Conservation (phyloP, 1,140 invertebrate genomes). For the Drosophila kanapiae region DNA sequence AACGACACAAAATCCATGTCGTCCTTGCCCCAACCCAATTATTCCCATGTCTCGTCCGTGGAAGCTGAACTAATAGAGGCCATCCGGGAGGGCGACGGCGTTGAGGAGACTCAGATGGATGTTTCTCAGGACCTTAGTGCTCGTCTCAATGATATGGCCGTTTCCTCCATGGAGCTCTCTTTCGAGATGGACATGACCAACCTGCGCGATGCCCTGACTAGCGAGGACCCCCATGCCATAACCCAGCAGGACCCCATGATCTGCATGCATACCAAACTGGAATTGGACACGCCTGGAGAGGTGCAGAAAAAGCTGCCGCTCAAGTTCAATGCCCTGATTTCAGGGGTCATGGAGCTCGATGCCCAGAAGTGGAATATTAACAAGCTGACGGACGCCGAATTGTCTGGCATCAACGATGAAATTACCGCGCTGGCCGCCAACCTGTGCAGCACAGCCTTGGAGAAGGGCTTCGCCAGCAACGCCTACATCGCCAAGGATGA, state of each 20-base stretch:
- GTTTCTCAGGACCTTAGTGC: conserved; percentile 53
- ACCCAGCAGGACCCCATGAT: conserved; percentile 34
- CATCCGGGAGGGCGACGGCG: not conserved
- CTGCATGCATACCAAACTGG: conserved; percentile 56
- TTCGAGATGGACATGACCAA: conserved; percentile 81
- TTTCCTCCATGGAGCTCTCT: conserved; percentile 73
- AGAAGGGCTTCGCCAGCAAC: conserved; percentile 51
- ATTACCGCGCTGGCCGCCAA: conserved; percentile 73
- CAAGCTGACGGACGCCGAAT: conserved; percentile 28
- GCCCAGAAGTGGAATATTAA: conserved; percentile 41
- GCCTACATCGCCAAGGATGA: conserved; percentile 1
- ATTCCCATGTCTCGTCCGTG: no score
- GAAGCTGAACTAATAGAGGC: not conserved
- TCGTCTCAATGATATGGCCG: conserved; percentile 62
- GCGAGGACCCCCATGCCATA: not conserved
- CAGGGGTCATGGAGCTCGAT: conserved; percentile 67
- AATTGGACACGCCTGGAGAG: conserved; percentile 14
- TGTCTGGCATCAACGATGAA: conserved; percentile 64
- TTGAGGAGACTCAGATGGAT: conserved; percentile 46
- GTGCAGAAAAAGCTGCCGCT: conserved; percentile 35
- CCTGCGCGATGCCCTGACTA: conserved; percentile 49
- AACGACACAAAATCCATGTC: conserved; percentile 18
- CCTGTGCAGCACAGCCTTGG: conserved; percentile 69
- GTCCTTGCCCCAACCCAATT: conserved; percentile 1
- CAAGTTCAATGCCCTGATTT: conserved; percentile 67